Base-by-base conservation (phyloP, 2,888 invertebrate genomes). In the Cephus pygmeus region DNA sequence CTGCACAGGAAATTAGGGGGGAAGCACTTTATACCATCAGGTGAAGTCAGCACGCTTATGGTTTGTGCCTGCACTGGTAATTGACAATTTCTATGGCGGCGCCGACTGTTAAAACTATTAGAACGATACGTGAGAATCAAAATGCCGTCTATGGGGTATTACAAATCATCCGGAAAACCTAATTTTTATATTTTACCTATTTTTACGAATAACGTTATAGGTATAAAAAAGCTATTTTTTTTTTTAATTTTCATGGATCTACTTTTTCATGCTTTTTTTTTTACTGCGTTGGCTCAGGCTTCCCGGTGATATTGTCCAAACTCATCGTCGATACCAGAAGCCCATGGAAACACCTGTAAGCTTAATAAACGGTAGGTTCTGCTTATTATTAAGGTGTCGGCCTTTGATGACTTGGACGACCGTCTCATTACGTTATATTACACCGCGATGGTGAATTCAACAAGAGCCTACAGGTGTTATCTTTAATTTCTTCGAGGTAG, bases 261-360 rank as follows among this genome's bases (percentile, higher is more conserved):
- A 6, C 4, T 15, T 6, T 15, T 40, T 40, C 34, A 11, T 36
- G 1, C 1, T 6, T 15, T 15, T 56, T 23, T 23, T 6, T 56
- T 23, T 56, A 9, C 9, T 9, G 9, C 9, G 9, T 23, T 9
- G 1, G 23, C 9, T 23, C 23, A 9, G 23, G 23, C 56, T 23
- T 23, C 56, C 23, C 56, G 1, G 2, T 56, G 9, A 56, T 3
- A 34, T 1, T 71, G 71, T 71, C 2, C 31, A 31, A 31, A 71
- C 11, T 71, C n/a, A 71, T 71, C 71, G 71, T 3, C 12, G 6
- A 31, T 71, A 31, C 74, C 77, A 68, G 74, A 69, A 69, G 73
- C 75, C 40, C 73, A 75, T 80, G 81, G 81, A 84, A 85, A 84
- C 85, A 85, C 85, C 85, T 85, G 85, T 85, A 85, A 80, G 80